Base-by-base conservation (phyloP, 2,888 invertebrate species). In the Epinotia bilunana region DNA sequence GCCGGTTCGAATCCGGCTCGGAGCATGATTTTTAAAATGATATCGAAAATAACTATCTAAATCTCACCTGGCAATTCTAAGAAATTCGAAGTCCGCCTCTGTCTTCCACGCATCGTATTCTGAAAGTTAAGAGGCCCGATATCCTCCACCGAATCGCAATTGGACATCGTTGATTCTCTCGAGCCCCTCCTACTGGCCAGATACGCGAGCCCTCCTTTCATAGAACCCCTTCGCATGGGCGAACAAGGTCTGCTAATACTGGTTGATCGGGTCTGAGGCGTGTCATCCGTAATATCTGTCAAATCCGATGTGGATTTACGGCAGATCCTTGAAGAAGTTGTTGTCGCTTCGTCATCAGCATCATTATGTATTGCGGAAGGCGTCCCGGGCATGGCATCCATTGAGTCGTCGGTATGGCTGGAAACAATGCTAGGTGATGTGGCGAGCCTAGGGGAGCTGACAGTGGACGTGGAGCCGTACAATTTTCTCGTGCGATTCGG, bases 141-240 rank as follows among this genome's bases (percentile, higher is more conserved):
- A 82, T 97, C 97, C 87, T 97, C 97, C 0, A 93, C 93, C 0
- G 94, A 94, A 78, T 94, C 94, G 72, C 93, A 94, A 83, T 97
- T 97, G 0, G 97, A 97, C 80, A 96, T 94, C 78, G 96, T 96
- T 1, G 97, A 97, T 82, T 96, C 95, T n/a, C 97, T 93, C 0
- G 97, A 97, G n/a, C 97, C 97, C n/a, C 98, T 94, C 69, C 97
- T 95, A 74, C 97, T 97, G n/a, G 98, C 98, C 82, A 98, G 91
- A 86, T 97, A 97, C 3, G 98, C 98, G 82, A 96, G 85, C 0
- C 96, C 96, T 0, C 96, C 96, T 82, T 95, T 95, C 84, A 95
- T 95, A 0, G 96, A 96, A 0, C 97, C 96, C 68, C 96, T 94
- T 43, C 97, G 93, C 82, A 96, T 95, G 0, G 96, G 96, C 0